phyloP scores from a whole-genome alignment of 2,888 invertebrate species.

The Volucella inflata region DNA sequence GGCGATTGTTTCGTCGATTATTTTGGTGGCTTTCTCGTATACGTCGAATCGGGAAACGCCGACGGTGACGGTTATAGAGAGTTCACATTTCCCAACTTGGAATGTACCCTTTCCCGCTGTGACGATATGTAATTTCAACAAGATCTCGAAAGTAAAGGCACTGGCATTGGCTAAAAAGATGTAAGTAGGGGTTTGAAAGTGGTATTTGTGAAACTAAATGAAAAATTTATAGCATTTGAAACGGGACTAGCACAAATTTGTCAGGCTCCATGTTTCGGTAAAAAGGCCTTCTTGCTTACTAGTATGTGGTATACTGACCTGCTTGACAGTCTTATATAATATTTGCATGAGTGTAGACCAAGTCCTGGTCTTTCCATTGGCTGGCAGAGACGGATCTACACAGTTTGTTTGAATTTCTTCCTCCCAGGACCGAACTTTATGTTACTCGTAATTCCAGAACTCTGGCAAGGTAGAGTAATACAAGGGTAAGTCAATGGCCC shows the following conservation, averaged over 20 bases:
- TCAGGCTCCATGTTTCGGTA: too few relatives aligned
- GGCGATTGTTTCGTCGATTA: conserved; percentile 85
- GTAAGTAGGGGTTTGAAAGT: conserved; percentile 81
- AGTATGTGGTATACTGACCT: too few relatives aligned
- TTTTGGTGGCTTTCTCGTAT: conserved; percentile 86
- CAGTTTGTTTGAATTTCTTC: not conserved
- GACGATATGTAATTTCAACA: conserved; percentile 86
- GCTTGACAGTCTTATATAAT: too few relatives aligned
- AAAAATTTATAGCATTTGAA: too few relatives aligned
- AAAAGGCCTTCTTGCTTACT: too few relatives aligned
- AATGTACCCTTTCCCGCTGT: conserved; percentile 86
- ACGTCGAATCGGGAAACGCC: conserved; percentile 86
- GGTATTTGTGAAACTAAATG: not conserved
- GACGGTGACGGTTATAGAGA: conserved; percentile 86
- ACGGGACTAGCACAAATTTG: too few relatives aligned
- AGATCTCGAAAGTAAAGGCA: conserved; percentile 84
- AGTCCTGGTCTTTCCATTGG: too few relatives aligned
- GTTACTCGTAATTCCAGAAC: too few relatives aligned
- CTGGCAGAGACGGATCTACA: not conserved
- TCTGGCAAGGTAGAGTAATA: too few relatives aligned
- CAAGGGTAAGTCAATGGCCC: too few relatives aligned
- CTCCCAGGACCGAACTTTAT: too few relatives aligned
- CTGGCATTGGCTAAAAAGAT: conserved; percentile 81
- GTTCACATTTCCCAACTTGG: conserved; percentile 86
- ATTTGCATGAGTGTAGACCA: too few relatives aligned